Evolutionary conservation across 2,888 invertebrate genomes (phyloP).

Genomic region (Eulithis testata): DNA sequence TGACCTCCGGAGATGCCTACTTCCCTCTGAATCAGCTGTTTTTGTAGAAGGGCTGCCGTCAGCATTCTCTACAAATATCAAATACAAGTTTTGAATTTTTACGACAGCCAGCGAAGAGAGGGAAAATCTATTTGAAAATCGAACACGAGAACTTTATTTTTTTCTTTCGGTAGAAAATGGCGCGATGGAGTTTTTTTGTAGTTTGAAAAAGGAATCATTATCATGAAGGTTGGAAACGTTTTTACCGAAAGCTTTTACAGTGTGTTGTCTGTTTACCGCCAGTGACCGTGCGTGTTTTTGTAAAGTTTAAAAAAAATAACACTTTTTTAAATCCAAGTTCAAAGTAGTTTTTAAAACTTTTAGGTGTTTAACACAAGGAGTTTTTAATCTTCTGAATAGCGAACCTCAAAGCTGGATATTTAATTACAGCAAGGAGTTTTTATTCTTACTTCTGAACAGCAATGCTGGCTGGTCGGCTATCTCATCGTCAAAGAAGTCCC

Average conservation of each 20-base stretch:
- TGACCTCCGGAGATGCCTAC: conserved; percentile 69
- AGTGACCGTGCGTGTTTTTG: too few species aligned
- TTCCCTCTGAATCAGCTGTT: conserved; percentile 68
- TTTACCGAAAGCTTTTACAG: too few species aligned
- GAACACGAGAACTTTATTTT: not conserved
- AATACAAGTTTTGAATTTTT: not conserved
- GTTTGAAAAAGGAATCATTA: conserved; percentile 1
- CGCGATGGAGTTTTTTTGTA: not conserved
- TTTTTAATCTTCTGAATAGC: too few species aligned
- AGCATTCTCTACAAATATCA: conserved; percentile 63
- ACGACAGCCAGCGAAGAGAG: too few species aligned
- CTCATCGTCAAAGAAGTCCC: conserved; percentile 94
- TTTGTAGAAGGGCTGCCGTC: conserved; percentile 73
- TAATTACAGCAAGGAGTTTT: too few species aligned
- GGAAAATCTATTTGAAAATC: not conserved
- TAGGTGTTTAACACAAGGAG: too few species aligned
- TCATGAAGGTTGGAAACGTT: not conserved
- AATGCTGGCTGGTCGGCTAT: conserved; percentile 95
- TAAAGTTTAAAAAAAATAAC: too few species aligned
- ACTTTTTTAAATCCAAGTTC: too few species aligned
- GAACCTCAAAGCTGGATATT: too few species aligned
- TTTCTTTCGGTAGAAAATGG: not conserved
- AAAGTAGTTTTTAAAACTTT: too few species aligned
- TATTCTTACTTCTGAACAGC: conserved; percentile 87
- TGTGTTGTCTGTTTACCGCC: too few species aligned